Evolutionary conservation across 2,113 vertebrate genomes (phyloP).

Genomic region (Urocitellus parryii): DNA sequence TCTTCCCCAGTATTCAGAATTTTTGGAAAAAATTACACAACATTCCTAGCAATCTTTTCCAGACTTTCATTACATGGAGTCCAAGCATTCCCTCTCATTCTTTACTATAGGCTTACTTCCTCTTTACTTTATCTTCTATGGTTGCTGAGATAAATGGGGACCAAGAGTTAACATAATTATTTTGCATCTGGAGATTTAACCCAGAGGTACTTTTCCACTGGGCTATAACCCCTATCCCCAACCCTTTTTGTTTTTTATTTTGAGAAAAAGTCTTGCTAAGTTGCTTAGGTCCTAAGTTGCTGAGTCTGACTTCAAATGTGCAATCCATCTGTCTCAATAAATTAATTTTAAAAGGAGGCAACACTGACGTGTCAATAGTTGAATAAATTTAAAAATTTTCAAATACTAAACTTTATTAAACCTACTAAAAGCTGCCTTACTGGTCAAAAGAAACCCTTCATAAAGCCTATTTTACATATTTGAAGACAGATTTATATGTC

Average conservation of each 20-base stretch:
- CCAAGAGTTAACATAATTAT: neutral
- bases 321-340: no score
- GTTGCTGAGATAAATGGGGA: constrained; percentile 2
- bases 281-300: no score
- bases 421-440: neutral
- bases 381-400: constrained; percentile 41
- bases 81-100: neutral
- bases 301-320: no score
- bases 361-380: neutral
- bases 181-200: no score
- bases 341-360: constrained; percentile 12
- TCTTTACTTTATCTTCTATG: neutral
- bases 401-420: constrained; percentile 6
- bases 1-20: neutral
- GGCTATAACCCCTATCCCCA: no score
- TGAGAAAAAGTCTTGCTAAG: no score
- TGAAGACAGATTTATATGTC: neutral
- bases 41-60: constrained; percentile 33
- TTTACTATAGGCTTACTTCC: neutral
- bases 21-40: neutral
- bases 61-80: constrained; percentile 10
- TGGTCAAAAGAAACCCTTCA: neutral
- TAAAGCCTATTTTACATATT: neutral
- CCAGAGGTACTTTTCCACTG: no score
- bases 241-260: no score